Conservation (phyloP, 2,113 vertebrate species). For the Microcebus jonahi region DNA sequence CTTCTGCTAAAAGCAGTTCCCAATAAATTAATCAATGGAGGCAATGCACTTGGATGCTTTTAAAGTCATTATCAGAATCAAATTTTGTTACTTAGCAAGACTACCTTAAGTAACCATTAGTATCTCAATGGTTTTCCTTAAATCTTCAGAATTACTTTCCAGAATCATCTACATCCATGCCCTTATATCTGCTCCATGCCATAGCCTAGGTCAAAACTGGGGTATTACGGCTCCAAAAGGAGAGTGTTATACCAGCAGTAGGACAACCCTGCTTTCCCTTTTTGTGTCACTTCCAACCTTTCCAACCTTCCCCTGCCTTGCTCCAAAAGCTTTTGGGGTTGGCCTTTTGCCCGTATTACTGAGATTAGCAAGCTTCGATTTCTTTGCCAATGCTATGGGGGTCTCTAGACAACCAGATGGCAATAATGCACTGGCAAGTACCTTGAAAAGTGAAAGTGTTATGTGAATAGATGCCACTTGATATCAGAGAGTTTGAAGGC, state of each 20-base stretch:
- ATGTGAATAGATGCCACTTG: neutral
- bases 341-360: neutral
- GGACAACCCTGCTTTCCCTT: neutral
- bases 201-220: neutral
- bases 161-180: neutral
- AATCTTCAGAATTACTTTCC: neutral
- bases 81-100: neutral
- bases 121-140: neutral
- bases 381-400: neutral
- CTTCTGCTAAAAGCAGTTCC: neutral
- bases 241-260: neutral
- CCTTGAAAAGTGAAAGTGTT: neutral
- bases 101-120: neutral
- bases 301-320: neutral
- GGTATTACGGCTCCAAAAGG: neutral
- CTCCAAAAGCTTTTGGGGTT: neutral
- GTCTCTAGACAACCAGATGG: neutral
- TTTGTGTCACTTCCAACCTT: neutral
- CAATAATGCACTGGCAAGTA: neutral
- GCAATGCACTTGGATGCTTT: neutral
- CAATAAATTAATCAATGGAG: neutral
- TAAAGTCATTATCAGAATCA: neutral
- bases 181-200: neutral
- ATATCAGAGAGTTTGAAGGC: neutral
- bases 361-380: neutral